A percentile compares a stretch with the other conserved stretches of the same genome.
Evolutionary conservation across 2,113 vertebrate species (phyloP).

Genomic region (Hemibagrus wyckioides): DNA sequence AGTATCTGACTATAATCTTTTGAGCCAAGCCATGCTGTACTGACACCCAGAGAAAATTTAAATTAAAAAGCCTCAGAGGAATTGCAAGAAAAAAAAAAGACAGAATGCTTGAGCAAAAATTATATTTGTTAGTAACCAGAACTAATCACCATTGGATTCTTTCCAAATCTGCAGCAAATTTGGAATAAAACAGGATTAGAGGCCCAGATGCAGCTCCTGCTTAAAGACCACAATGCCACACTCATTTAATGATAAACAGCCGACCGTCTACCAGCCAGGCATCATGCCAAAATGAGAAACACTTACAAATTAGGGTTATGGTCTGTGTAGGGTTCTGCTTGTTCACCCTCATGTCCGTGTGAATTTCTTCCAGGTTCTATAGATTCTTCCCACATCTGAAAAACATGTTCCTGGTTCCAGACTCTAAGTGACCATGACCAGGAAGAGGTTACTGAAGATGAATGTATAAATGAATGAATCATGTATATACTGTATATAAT

Average conservation of each 20-base stretch:
- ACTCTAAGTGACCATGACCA: not conserved
- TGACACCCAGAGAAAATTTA: not conserved
- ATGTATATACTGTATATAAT: not conserved
- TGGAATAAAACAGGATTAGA: slow-evolving; percentile 27
- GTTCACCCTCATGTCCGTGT: not conserved
- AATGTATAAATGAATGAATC: not conserved
- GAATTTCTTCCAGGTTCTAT: not conserved
- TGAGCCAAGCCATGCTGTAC: not conserved
- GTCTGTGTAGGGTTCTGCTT: not conserved
- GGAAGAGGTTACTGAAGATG: not conserved
- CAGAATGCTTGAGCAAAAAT: slow-evolving; percentile 1
- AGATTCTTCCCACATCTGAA: not conserved
- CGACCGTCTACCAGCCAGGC: not conserved
- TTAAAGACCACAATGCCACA: slow-evolving; percentile 28
- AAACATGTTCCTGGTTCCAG: not conserved
- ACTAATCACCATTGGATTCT: slow-evolving; percentile 27
- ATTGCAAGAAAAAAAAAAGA: not conserved
- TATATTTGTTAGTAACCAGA: slow-evolving; percentile 11
- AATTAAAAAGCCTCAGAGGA: not conserved
- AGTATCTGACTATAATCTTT: not conserved
- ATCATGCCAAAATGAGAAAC: not conserved
- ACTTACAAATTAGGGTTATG: not conserved
- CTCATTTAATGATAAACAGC: slow-evolving; percentile 16
- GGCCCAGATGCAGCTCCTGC: slow-evolving; percentile 2
- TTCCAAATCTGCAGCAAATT: slow-evolving; percentile 14